These are phyloP conservation scores for Mobula birostris DNA, from an alignment of 2,113 vertebrate species.

Conservation along the genomic window DNA sequence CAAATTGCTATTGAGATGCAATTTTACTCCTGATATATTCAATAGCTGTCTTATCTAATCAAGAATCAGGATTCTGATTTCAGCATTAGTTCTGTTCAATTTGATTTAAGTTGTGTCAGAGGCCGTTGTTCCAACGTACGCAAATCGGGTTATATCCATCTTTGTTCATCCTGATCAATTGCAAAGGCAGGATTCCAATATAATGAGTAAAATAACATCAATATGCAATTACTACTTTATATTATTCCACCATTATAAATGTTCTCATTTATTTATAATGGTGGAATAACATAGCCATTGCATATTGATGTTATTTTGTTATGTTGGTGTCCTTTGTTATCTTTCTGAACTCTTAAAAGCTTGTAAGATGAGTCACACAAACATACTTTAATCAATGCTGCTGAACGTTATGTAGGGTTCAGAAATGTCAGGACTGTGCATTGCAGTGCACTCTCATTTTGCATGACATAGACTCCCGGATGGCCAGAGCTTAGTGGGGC, in stretches of 20 bases:
- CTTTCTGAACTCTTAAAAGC: neutral
- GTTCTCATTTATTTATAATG: neutral
- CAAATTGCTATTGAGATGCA: neutral
- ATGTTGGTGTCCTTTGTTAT: neutral
- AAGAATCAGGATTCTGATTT: neutral
- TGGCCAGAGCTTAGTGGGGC: neutral
- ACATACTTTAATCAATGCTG: neutral
- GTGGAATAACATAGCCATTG: too few species aligned
- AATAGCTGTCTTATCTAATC: slow-evolving; percentile 17
- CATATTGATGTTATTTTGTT: too few species aligned
- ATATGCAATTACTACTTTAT: neutral
- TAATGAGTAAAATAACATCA: neutral
- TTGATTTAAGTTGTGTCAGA: slow-evolving; percentile 16
- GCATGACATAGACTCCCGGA: neutral
- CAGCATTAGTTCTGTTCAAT: neutral
- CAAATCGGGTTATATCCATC: slow-evolving; percentile 1
- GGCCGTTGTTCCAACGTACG: neutral
- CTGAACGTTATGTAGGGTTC: neutral
- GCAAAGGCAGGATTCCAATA: neutral
- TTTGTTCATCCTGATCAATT: slow-evolving; percentile 16
- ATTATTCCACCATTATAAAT: neutral
- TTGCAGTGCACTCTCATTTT: neutral
- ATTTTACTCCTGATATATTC: slow-evolving; percentile 4
- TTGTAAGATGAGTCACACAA: neutral
- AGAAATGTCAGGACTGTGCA: neutral